Base-by-base conservation (phyloP, 1,140 invertebrate genomes). In the Monochamus saltuarius region DNA sequence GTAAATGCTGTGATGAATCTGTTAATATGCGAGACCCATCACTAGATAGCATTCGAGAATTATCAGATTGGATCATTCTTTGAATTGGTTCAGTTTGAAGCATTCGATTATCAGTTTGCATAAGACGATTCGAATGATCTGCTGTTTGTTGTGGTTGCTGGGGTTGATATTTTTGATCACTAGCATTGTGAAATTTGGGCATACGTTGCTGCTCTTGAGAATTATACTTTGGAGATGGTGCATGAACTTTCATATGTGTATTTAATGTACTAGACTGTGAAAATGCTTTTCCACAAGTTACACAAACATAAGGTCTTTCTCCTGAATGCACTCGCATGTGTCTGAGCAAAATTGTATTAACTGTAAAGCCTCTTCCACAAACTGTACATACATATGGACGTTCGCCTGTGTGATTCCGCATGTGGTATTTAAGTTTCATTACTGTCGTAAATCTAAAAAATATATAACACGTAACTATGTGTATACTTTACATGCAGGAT, bases 371-470 rank as follows among this genome's bases (percentile, higher is more conserved):
- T 56, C 81, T 76, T 59, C 82, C 81, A 73, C 86, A 88, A 40
- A 86, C 78, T 56, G 78, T 79, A 68, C 86, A 88, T 59, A 80
- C 80, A 66, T 85, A 87, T 2, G 86, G 86, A 29, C 85, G 71
- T 73, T 87, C 85, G 1, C 85, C 82, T 0, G 82, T 84, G 64
- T 84, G 83, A 49, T 80, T 82, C 22, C 81, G 78, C 81, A 85
- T 83, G 67, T 86, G 85, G 35, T 84, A 77, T 56, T 82, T 82
- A 34, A 87, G 57, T 61, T 77, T 77, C 75, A 77, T 75, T 13
- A 74, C 68, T 17, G 75, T 77, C 22, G 75, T 77, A 59, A 77
- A 77, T 51, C 75, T 76, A 40, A 46, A 70, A 62, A 58, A 42
- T 29, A n/a, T n/a, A n/a, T n/a, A n/a, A n/a, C n/a, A n/a, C n/a